Evolutionary conservation across 2,888 invertebrate species (phyloP).

Genomic region (Marasmarcha lunaedactyla): DNA sequence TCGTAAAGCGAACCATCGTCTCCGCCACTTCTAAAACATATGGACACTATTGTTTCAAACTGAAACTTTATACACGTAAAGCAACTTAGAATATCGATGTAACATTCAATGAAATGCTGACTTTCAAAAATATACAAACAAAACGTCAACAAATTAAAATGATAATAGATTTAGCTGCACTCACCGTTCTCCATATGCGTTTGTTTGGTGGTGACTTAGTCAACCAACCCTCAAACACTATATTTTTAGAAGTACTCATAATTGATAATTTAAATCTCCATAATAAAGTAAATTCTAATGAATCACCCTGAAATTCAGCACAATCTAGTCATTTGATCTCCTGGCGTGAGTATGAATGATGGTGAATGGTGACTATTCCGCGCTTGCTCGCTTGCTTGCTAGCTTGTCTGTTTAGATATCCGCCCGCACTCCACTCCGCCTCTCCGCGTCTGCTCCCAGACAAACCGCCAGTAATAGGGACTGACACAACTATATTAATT

Average conservation of each 20-base stretch:
- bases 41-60: constrained; percentile 3
- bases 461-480: too few relatives aligned
- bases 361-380: too few relatives aligned
- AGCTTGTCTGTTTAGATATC: too few relatives aligned
- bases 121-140: constrained; percentile 16
- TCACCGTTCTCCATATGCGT: constrained; percentile 93
- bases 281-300: too few relatives aligned
- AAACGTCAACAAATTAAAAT: constrained; percentile 37
- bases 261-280: too few relatives aligned
- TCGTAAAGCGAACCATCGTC: constrained; percentile 93
- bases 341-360: too few relatives aligned
- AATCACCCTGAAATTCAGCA: too few relatives aligned
- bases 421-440: too few relatives aligned
- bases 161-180: constrained; percentile 38
- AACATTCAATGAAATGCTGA: not conserved
- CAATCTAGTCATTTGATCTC: too few relatives aligned
- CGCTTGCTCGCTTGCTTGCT: too few relatives aligned
- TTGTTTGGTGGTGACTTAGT: constrained; percentile 95
- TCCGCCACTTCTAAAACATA: constrained; percentile 87
- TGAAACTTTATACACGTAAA: not conserved
- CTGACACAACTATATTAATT: too few relatives aligned
- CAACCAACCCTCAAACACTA: constrained; percentile 93
- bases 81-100: not conserved
- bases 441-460: too few relatives aligned
- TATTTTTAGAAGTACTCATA: constrained; percentile 68